Conservation (phyloP, 1,140 invertebrate species). For the Trinorchestia longiramus region DNA sequence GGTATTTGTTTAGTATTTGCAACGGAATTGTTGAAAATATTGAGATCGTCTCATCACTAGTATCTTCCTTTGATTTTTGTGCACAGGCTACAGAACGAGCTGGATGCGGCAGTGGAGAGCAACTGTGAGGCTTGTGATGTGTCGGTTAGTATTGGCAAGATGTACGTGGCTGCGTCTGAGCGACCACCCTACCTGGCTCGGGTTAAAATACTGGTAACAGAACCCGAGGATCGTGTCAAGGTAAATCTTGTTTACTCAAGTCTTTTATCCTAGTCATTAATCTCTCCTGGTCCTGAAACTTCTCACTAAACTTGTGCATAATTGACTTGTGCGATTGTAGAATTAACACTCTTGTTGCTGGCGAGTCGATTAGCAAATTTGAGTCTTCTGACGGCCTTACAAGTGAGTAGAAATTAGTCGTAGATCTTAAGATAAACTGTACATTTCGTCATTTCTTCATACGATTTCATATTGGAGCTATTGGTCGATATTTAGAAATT, state of each 20-base stretch:
- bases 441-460: not conserved
- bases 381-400: not conserved
- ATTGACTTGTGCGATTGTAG: not conserved
- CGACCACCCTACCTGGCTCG: constrained; percentile 25
- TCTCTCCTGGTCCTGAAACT: not conserved
- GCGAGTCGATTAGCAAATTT: not conserved
- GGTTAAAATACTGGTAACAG: not conserved
- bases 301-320: not conserved
- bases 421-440: not conserved
- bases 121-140: not conserved
- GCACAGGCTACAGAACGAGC: constrained; percentile 15
- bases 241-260: not conserved
- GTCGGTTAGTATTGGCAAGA: not conserved
- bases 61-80: not conserved
- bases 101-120: not conserved
- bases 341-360: not conserved
- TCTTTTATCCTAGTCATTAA: not conserved
- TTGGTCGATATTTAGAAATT: not conserved
- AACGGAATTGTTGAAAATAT: no score
- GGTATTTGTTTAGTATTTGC: no score
- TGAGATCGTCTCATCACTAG: no score
- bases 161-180: not conserved
- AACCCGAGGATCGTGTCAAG: not conserved
- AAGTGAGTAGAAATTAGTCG: not conserved
- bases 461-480: not conserved